phyloP scores from a whole-genome alignment of 2,113 vertebrate genomes.

The Indicator indicator region DNA sequence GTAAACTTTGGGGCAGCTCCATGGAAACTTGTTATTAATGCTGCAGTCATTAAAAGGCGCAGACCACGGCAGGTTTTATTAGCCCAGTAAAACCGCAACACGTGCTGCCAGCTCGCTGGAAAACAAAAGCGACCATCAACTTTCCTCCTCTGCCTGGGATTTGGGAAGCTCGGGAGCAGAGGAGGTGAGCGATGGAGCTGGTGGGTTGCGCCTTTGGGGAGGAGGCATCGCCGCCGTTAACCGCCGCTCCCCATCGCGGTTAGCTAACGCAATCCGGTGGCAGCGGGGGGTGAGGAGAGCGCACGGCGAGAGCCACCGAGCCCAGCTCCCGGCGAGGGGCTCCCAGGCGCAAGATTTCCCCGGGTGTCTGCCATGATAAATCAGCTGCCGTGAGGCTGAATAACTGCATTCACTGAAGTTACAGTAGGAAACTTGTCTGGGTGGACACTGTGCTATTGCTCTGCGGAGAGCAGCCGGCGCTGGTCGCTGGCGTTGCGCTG shows the following conservation, averaged over 20 bases:
- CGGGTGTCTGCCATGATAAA: constrained; percentile 16
- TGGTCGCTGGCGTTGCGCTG: neutral
- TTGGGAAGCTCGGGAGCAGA: neutral
- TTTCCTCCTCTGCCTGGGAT: neutral
- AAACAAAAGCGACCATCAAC: constrained; percentile 52
- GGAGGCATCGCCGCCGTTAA: neutral
- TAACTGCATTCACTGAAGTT: constrained; percentile 47
- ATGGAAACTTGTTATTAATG: constrained; percentile 58
- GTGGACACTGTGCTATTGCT: constrained; percentile 24
- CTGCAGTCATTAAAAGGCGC: constrained; percentile 44
- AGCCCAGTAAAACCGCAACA: constrained; percentile 38
- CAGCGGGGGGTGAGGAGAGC: neutral
- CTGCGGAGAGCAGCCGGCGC: constrained; percentile 1
- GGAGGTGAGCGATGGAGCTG: neutral
- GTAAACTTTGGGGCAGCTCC: constrained; percentile 50
- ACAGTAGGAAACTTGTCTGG: constrained; percentile 58
- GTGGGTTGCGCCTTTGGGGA: neutral
- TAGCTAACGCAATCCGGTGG: neutral
- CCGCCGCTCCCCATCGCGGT: neutral
- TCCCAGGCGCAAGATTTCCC: neutral
- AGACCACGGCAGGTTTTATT: constrained; percentile 16
- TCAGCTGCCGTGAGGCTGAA: constrained; percentile 21
- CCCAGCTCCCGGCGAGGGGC: neutral
- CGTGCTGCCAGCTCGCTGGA: constrained; percentile 17
- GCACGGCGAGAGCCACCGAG: neutral